These are phyloP conservation scores for Nematostella vectensis DNA, from an alignment of 92 coral and sea anemone species.

Conservation along the genomic window DNA sequence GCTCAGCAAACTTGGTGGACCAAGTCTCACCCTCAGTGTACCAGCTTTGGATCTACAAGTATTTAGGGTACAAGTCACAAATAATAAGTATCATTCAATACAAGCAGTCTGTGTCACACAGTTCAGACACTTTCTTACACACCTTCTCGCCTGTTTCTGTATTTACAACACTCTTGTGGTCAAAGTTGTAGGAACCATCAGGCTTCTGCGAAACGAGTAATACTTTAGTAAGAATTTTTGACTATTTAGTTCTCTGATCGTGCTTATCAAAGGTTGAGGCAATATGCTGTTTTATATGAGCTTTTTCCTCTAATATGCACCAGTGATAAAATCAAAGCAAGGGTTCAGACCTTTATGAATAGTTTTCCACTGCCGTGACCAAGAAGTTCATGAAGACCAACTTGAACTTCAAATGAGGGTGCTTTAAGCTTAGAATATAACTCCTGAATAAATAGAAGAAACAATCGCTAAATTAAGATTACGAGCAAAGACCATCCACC, in stretches of 20 bases:
- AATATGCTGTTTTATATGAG: too few relatives aligned
- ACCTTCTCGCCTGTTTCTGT: conserved; percentile 89
- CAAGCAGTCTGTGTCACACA: neutral
- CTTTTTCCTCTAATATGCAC: neutral
- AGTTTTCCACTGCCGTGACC: conserved; percentile 99
- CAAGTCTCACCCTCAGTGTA: conserved; percentile 92
- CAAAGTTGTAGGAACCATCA: conserved; percentile 82
- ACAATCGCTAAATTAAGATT: too few relatives aligned
- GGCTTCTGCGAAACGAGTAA: conserved; percentile 34
- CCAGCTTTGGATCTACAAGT: conserved; percentile 69
- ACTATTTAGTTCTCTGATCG: neutral
- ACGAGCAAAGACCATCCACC: too few relatives aligned
- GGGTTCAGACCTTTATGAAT: conserved; percentile 72
- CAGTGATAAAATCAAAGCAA: too few relatives aligned
- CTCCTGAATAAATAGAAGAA: conserved; percentile 30
- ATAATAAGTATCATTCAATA: neutral
- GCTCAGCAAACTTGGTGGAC: conserved; percentile 80
- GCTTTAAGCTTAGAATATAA: conserved; percentile 71
- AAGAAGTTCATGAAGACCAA: conserved; percentile 91
- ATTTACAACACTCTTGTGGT: conserved; percentile 56
- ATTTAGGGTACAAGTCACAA: too few relatives aligned
- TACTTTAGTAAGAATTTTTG: too few relatives aligned
- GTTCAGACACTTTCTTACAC: neutral
- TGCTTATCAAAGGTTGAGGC: neutral
- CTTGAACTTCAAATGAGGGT: conserved; percentile 95